Evolutionary conservation across 2,888 invertebrate genomes (phyloP).

Genomic region (Catotricha subobsoleta): DNA sequence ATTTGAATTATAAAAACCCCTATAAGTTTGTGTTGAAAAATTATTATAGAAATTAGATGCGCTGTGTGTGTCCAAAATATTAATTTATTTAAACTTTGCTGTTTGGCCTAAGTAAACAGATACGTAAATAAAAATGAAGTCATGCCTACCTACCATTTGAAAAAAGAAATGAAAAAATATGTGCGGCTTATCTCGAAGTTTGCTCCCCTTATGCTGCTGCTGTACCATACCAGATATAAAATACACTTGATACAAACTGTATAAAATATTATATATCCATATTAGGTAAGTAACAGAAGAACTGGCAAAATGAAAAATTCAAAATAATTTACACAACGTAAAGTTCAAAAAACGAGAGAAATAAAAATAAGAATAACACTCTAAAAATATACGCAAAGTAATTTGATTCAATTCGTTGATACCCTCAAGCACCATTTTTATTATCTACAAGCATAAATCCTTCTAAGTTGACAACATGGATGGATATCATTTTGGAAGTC

Average conservation of each 20-base stretch:
- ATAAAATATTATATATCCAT: neutral
- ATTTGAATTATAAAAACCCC: neutral
- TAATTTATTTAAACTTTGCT: neutral
- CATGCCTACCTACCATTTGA: neutral
- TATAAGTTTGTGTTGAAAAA: no score
- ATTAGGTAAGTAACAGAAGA: neutral
- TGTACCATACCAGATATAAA: neutral
- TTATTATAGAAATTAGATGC: neutral
- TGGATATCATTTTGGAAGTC: slow-evolving; percentile 6
- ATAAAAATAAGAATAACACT: slow-evolving; percentile 1
- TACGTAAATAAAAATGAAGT: neutral
- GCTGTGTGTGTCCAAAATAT: neutral
- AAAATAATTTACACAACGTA: slow-evolving; percentile 6
- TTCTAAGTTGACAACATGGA: slow-evolving; percentile 6
- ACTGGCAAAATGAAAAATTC: neutral
- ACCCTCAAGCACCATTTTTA: slow-evolving; percentile 11
- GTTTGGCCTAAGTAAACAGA: no score
- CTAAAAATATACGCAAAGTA: slow-evolving; percentile 21
- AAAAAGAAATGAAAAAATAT: neutral
- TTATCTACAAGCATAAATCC: slow-evolving; percentile 7
- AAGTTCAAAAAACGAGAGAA: neutral
- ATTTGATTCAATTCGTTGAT: slow-evolving; percentile 31
- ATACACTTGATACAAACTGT: neutral
- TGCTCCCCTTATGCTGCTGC: neutral
- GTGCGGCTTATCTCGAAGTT: slow-evolving; percentile 1